A percentile compares a stretch with the other conserved stretches of the same genome.
Evolutionary conservation across 2,888 invertebrate species (phyloP).

Genomic region (Perdita meconis): DNA sequence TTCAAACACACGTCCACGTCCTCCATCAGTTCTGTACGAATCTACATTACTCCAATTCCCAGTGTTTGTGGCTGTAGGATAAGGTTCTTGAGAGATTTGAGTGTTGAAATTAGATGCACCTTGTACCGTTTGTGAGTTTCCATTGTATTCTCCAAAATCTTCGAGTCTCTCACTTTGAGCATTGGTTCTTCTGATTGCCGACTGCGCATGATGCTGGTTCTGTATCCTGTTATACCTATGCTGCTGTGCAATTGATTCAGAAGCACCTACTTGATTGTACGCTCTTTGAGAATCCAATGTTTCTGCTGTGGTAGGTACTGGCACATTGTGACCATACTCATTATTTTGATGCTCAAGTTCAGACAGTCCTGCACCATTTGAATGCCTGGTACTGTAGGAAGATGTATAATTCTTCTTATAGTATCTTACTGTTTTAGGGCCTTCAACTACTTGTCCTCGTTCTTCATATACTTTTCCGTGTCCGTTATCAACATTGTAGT

Average conservation of each 20-base stretch:
- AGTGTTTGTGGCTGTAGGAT: conserved; percentile 36
- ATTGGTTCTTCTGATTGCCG: conserved; percentile 26
- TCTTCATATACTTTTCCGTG: conserved; percentile 75
- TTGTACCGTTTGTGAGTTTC: conserved; percentile 50
- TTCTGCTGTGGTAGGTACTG: conserved; percentile 25
- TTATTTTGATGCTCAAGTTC: conserved; percentile 26
- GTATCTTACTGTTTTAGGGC: conserved; percentile 66
- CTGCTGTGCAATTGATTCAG: conserved; percentile 34
- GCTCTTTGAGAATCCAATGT: conserved; percentile 37
- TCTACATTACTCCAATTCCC: conserved; percentile 76
- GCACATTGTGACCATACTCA: conserved; percentile 22
- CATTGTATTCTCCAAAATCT: conserved; percentile 66
- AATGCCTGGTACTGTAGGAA: conserved; percentile 64
- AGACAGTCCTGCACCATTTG: conserved; percentile 18
- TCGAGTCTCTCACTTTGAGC: conserved; percentile 67
- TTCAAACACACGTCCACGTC: conserved; percentile 72
- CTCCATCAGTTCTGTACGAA: conserved; percentile 75
- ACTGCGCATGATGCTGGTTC: conserved; percentile 44
- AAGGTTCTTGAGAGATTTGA: conserved; percentile 36
- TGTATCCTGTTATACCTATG: conserved; percentile 47
- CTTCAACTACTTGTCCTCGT: conserved; percentile 69
- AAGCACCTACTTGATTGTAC: conserved; percentile 36
- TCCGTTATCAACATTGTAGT: conserved; percentile 74
- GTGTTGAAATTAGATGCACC: conserved; percentile 15
- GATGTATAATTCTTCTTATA: conserved; percentile 78